Percentiles rank a stretch among this genome's conserved stretches.
These are phyloP conservation scores for Hemicentrotus pulcherrimus DNA, from an alignment of 35 echinoderm and acorn worm species.

Conservation along the genomic window DNA sequence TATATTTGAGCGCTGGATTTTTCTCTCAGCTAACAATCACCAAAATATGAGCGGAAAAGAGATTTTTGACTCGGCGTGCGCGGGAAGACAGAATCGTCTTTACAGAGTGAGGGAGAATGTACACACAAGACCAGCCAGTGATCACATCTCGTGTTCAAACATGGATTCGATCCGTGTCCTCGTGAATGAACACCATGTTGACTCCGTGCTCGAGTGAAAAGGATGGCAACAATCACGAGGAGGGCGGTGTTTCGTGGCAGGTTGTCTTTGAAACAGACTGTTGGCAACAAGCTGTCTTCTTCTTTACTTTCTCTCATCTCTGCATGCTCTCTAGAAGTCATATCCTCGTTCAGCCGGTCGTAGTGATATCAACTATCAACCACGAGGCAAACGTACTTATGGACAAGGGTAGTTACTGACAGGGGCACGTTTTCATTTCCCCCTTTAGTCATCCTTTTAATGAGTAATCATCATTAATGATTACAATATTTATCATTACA, in stretches of 20 bases:
- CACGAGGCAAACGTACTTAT: background rate
- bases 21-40: background rate
- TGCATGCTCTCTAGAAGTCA: background rate
- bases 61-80: slow-evolving; percentile 8
- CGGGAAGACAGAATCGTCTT: background rate
- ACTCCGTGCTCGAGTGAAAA: slow-evolving; percentile 1
- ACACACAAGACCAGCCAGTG: slow-evolving; percentile 7
- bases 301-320: background rate
- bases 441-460: background rate
- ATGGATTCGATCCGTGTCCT: slow-evolving; percentile 1
- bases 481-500: no score
- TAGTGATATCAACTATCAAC: background rate
- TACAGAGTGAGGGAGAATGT: background rate
- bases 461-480: background rate
- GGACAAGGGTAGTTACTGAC: background rate
- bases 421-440: background rate
- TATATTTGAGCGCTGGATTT: background rate
- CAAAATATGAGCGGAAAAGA: background rate
- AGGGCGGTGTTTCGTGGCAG: background rate
- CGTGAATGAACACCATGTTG: slow-evolving; percentile 10
- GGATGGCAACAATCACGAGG: background rate
- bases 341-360: background rate
- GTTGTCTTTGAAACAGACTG: background rate
- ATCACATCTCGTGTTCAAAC: slow-evolving; percentile 10
- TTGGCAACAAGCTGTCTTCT: background rate